Evolutionary conservation across 2,113 vertebrate species (phyloP).

Genomic region (Clupea harengus): DNA sequence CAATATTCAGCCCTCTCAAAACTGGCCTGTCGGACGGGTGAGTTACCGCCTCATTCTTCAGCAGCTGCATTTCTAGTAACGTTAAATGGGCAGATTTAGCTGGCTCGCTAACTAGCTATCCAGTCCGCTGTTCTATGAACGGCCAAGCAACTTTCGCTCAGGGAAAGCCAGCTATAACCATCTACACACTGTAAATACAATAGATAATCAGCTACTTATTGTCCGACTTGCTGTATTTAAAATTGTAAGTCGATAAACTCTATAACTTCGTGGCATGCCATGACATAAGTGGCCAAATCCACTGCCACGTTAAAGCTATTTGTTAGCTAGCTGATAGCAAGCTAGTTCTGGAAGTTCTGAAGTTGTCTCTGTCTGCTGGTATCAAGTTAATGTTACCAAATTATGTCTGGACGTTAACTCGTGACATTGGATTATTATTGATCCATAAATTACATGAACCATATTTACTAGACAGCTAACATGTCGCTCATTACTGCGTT

Average conservation of each 20-base stretch:
- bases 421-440: neutral
- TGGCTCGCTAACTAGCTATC: neutral
- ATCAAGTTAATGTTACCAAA: neutral
- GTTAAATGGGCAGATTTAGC: neutral
- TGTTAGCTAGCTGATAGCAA: slow-evolving; percentile 13
- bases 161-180: neutral
- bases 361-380: neutral
- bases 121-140: neutral
- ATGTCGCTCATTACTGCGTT: neutral
- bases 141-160: neutral
- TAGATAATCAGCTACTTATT: neutral
- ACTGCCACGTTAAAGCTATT: slow-evolving; percentile 19
- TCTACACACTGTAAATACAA: neutral
- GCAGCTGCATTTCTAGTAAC: neutral
- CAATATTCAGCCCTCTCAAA: slow-evolving; percentile 52
- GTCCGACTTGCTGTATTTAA: neutral
- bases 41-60: slow-evolving; percentile 47
- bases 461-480: neutral
- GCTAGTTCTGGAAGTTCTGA: slow-evolving; percentile 14
- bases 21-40: slow-evolving; percentile 73
- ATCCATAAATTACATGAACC: neutral
- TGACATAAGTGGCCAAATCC: slow-evolving; percentile 1
- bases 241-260: neutral
- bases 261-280: neutral
- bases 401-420: neutral